phyloP scores from a whole-genome alignment of 2,113 vertebrate species.

The Eptesicus fuscus region DNA sequence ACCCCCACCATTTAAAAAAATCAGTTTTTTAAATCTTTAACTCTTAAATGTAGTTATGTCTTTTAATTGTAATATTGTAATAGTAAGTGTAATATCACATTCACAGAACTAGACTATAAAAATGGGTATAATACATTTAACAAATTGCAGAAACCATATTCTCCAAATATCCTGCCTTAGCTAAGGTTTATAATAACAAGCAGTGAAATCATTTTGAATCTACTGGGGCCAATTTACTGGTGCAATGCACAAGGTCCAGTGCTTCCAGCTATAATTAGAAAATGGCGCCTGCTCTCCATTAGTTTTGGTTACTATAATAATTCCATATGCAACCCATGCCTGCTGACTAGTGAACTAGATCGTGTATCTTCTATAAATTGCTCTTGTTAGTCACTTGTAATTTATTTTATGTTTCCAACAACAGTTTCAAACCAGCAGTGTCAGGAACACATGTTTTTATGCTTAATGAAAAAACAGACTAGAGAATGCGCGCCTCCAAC shows the following conservation, averaged over 20 bases:
- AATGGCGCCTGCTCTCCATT: conserved; percentile 64
- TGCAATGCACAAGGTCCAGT: conserved; percentile 71
- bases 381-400: conserved; percentile 68
- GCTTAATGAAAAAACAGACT: conserved; percentile 52
- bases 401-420: conserved; percentile 71
- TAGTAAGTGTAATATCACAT: conserved; percentile 50
- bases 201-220: conserved; percentile 71
- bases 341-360: conserved; percentile 64
- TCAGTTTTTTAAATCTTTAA: not conserved
- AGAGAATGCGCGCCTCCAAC: conserved; percentile 11
- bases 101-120: conserved; percentile 66
- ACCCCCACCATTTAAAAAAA: not conserved
- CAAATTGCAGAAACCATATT: conserved; percentile 71
- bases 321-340: conserved; percentile 78
- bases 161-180: conserved; percentile 74
- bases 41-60: not conserved
- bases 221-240: conserved; percentile 88
- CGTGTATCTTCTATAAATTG: conserved; percentile 68
- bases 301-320: conserved; percentile 83
- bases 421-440: conserved; percentile 45
- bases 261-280: conserved; percentile 79
- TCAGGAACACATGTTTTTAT: conserved; percentile 63
- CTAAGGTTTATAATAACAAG: conserved; percentile 73
- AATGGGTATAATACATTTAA: conserved; percentile 71
- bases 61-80: conserved; percentile 68